Evolutionary conservation across 1,140 invertebrate genomes (phyloP).

Genomic region (Zeugodacus cucurbitae): DNA sequence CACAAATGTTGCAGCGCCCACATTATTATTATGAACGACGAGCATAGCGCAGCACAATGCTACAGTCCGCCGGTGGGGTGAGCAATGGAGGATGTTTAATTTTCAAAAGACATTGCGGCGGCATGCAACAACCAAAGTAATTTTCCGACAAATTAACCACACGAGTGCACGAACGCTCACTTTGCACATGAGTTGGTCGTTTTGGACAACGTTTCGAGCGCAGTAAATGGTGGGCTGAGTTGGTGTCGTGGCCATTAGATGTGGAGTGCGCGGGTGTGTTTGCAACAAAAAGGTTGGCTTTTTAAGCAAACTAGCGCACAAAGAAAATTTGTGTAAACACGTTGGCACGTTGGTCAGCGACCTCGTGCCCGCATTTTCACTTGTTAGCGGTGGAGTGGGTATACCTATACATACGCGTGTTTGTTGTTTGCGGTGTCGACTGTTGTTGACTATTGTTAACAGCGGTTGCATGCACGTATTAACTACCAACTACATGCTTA

Average conservation of each 20-base stretch:
- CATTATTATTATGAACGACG: not conserved
- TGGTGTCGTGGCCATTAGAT: not conserved
- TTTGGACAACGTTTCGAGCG: not conserved
- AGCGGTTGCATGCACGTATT: not conserved
- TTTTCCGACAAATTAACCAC: constrained; percentile 35
- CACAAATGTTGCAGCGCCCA: constrained; percentile 31
- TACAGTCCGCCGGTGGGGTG: not conserved
- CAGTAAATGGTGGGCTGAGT: not conserved
- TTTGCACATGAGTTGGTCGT: constrained; percentile 14
- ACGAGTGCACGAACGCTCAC: constrained; percentile 18
- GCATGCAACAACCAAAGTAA: constrained; percentile 36
- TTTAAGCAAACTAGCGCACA: not conserved
- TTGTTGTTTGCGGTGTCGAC: not conserved
- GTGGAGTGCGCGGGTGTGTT: not conserved
- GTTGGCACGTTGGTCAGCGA: too few relatives aligned
- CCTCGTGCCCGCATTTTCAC: not conserved
- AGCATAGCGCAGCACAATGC: not conserved
- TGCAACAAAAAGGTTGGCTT: not conserved
- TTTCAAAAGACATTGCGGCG: constrained; percentile 33
- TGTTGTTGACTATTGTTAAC: constrained; percentile 29
- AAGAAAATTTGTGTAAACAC: not conserved
- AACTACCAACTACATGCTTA: not conserved
- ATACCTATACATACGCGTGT: not conserved
- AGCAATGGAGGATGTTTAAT: constrained; percentile 5
- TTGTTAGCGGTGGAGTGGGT: not conserved